These are phyloP conservation scores for Rhadina sibilatrix DNA, from an alignment of 2,113 vertebrate species.

Conservation along the genomic window DNA sequence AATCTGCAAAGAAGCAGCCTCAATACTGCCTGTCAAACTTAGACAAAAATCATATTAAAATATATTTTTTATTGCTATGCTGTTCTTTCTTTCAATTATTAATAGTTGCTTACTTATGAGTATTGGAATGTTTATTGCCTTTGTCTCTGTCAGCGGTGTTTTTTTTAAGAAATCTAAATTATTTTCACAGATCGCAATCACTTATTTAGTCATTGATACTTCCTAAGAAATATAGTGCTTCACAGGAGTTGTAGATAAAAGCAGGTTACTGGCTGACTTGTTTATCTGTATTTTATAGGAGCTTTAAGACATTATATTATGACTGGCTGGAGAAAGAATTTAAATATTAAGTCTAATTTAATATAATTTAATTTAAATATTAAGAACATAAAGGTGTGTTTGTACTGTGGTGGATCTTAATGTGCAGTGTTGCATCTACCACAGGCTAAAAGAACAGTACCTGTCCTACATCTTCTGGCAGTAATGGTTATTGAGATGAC, in stretches of 20 bases:
- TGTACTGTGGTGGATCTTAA: fast-evolving
- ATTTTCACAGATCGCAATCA: neutral
- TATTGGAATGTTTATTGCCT: neutral
- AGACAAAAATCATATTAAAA: neutral
- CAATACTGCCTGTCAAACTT: neutral
- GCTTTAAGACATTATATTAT: neutral
- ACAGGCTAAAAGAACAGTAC: neutral
- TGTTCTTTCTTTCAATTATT: neutral
- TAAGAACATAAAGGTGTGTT: neutral
- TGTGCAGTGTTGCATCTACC: neutral
- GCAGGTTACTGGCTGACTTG: neutral
- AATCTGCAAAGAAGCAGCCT: neutral
- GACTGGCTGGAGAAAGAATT: neutral
- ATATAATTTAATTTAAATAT: neutral
- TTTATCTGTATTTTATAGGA: neutral
- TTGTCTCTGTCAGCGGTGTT: neutral
- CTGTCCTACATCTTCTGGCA: neutral
- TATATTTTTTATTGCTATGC: neutral
- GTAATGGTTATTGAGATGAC: neutral
- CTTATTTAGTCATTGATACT: neutral
- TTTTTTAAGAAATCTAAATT: neutral
- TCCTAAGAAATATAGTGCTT: neutral
- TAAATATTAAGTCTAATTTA: neutral
- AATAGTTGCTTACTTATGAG: neutral
- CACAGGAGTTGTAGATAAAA: neutral